Base-by-base conservation (phyloP, 2,113 vertebrate genomes). In the Melanocharis versteri region DNA sequence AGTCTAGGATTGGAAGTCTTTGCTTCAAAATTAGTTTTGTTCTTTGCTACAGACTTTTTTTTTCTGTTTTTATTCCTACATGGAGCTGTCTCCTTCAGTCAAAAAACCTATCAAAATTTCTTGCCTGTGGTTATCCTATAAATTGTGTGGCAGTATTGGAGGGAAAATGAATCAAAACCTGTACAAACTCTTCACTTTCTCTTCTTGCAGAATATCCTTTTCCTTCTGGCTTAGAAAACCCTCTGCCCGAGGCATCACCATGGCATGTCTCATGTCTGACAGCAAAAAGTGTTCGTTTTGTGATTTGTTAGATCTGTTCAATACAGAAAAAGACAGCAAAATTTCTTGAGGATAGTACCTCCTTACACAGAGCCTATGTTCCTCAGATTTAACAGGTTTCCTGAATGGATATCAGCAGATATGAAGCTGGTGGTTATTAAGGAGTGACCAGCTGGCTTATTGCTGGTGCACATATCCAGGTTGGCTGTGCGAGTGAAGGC, bases 371-470 rank as follows among this genome's bases (percentile, higher is more conserved):
- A 96, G 58, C 47, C 90, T 53, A 6, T 22, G 27, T 47, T 14
- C 80, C 35, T 92, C 64, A 57, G 66, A 56, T 58, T 37, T 68
- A 90, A 35, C 20, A 18, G 28, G 30, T 64, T 87, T 83, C 51
- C 53, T 64, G 56, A 93, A 60, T 26, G 22, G 66, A 16, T 81
- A 91, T 54, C 84, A 70, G 37, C 26, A 81, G 33, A 53, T 83
- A 94, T 27, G 50, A 83, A 85, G 26, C n/a, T 53, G 58, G 22
- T 81, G 79, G 70, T 94, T 93, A 61, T 76, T 87, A 88, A 95
- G 37, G 60, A 95, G 50, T 64, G 76, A 82, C 93, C 87, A 71
- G 68, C 72, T 94, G 89, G 40, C 22, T 94, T 86, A 57, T 35
- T 84, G 90, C 86, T 3, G 2, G 30, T 37, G 66, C 60, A 62